Conservation (phyloP, 2,888 invertebrate species). For the Plebejus argus region DNA sequence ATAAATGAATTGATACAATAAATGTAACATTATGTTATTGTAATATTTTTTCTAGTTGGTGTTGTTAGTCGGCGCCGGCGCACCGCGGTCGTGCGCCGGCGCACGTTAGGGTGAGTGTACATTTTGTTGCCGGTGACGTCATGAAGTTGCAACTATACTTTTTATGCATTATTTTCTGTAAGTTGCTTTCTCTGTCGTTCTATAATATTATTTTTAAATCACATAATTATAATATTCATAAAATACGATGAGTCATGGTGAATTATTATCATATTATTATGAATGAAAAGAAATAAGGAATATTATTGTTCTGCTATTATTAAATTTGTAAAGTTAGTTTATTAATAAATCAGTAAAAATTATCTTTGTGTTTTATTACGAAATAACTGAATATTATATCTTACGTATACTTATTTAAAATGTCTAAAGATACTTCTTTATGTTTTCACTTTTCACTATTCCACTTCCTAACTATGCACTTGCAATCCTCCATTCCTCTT, state of each 20-base stretch:
- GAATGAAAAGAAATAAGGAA: slow-evolving; percentile 81
- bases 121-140: slow-evolving; percentile 65
- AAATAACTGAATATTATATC: neutral
- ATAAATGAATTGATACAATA: slow-evolving; percentile 77
- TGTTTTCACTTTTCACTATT: no score
- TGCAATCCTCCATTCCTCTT: no score
- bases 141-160: slow-evolving; percentile 58
- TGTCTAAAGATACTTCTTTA: no score
- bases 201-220: slow-evolving; percentile 79
- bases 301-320: slow-evolving; percentile 82
- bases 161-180: slow-evolving; percentile 76
- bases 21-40: slow-evolving; percentile 73
- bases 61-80: slow-evolving; percentile 50
- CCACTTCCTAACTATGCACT: no score
- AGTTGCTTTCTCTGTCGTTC: slow-evolving; percentile 80
- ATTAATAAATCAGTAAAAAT: slow-evolving; percentile 81
- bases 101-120: slow-evolving; percentile 56
- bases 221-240: slow-evolving; percentile 77
- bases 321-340: slow-evolving; percentile 82
- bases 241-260: slow-evolving; percentile 77
- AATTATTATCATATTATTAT: slow-evolving; percentile 77
- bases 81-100: slow-evolving; percentile 35
- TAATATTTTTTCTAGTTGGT: slow-evolving; percentile 69
- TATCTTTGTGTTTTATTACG: slow-evolving; percentile 56
- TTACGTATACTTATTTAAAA: no score